Percentiles rank a stretch among this genome's conserved stretches.
phyloP scores from a whole-genome alignment of 2,113 vertebrate species.

The Antigone vipio region DNA sequence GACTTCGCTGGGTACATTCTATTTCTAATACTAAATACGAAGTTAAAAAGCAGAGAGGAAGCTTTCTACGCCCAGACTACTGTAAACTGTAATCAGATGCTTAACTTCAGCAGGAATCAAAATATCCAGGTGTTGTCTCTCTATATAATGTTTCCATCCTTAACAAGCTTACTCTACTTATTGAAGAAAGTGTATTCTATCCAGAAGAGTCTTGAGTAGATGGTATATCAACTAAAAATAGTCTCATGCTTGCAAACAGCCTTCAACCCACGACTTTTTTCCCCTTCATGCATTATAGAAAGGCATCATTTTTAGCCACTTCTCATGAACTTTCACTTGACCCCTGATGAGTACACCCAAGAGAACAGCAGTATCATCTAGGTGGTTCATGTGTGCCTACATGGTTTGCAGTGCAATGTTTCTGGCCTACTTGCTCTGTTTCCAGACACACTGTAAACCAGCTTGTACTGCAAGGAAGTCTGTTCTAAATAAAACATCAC shows the following conservation, averaged over 20 bases:
- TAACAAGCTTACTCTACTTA: neutral
- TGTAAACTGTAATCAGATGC: neutral
- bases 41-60: neutral
- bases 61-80: neutral
- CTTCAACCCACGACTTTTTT: neutral
- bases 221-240: neutral
- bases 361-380: neutral
- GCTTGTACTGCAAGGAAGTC: neutral
- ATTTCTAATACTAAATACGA: neutral
- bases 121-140: neutral
- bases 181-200: neutral
- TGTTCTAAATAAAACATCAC: constrained; percentile 36
- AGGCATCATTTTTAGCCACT: neutral
- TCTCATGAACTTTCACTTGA: neutral
- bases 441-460: neutral
- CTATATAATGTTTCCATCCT: neutral
- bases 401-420: neutral
- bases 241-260: neutral
- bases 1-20: neutral
- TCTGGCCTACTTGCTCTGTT: neutral
- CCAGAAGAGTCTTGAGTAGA: neutral
- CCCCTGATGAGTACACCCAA: neutral
- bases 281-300: neutral
- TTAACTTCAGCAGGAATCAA: neutral
- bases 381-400: neutral